Evolutionary conservation across 2,888 invertebrate species (phyloP).

Genomic region (Ypsolopha sequella): DNA sequence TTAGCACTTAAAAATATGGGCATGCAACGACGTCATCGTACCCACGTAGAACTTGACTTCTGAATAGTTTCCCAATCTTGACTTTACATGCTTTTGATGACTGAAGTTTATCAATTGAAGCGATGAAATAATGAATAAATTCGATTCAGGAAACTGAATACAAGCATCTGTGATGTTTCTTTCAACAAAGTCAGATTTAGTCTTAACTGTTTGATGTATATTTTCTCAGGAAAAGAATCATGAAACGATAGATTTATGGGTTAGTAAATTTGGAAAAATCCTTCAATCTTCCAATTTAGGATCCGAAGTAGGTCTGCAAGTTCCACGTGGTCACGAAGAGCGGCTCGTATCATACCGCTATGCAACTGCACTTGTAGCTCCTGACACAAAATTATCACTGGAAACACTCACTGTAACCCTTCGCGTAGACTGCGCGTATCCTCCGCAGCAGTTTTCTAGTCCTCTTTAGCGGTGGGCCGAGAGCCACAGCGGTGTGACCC

Average conservation of each 20-base stretch:
- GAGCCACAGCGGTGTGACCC: slow-evolving; percentile 55
- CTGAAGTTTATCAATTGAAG: too few species aligned
- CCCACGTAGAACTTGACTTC: slow-evolving; percentile 1
- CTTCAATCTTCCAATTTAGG: too few species aligned
- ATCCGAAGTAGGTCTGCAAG: slow-evolving; percentile 12
- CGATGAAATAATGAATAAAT: too few species aligned
- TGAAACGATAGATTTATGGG: too few species aligned
- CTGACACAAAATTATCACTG: slow-evolving; percentile 20
- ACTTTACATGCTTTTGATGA: too few species aligned
- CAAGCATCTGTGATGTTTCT: too few species aligned
- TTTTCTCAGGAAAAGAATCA: too few species aligned
- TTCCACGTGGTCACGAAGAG: slow-evolving; percentile 24
- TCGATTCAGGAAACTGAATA: too few species aligned
- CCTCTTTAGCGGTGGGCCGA: slow-evolving; percentile 57
- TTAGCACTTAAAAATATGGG: not conserved
- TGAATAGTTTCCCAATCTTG: not conserved
- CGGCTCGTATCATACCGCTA: slow-evolving; percentile 9
- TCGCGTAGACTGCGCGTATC: slow-evolving; percentile 61
- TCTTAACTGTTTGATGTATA: too few species aligned
- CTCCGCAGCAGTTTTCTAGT: slow-evolving; percentile 52
- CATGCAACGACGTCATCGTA: slow-evolving; percentile 2
- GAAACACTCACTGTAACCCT: slow-evolving; percentile 62
- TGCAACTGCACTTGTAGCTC: not conserved
- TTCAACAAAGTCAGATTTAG: too few species aligned
- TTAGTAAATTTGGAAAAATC: too few species aligned